Conservation (phyloP, 2,888 invertebrate species). For the Colostygia pectinataria region DNA sequence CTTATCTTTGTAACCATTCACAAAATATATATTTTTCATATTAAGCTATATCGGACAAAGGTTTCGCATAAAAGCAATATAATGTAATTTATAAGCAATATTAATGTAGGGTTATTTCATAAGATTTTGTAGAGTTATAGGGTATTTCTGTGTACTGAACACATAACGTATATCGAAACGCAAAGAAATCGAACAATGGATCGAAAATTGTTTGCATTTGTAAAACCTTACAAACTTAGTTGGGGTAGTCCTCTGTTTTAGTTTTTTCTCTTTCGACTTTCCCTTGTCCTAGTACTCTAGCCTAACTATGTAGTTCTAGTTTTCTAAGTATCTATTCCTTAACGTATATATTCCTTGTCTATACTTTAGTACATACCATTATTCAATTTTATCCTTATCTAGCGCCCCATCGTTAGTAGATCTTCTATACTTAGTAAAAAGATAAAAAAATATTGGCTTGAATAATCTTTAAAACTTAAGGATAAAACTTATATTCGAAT, state of each 20-base stretch:
- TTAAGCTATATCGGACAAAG: conserved; percentile 56
- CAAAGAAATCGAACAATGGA: conserved; percentile 66
- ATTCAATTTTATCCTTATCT: conserved; percentile 43
- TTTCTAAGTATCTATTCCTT: conserved; percentile 49
- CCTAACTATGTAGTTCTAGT: conserved; percentile 43
- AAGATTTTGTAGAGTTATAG: conserved; percentile 69
- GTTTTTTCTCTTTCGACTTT: conserved; percentile 29
- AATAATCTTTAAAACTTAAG: conserved; percentile 57
- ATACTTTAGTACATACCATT: conserved; percentile 46
- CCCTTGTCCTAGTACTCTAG: conserved; percentile 41
- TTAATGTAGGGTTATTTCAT: conserved; percentile 63
- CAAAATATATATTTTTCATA: conserved; percentile 54
- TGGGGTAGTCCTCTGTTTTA: conserved; percentile 16
- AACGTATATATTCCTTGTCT: conserved; percentile 54
- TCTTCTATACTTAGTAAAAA: conserved; percentile 50
- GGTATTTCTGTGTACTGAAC: conserved; percentile 68
- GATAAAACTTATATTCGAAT: conserved; percentile 70
- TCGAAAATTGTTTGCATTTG: conserved; percentile 40
- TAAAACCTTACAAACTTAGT: conserved; percentile 22
- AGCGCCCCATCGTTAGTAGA: conserved; percentile 52
- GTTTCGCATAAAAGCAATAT: conserved; percentile 79
- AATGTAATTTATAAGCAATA: conserved; percentile 78
- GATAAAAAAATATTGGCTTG: conserved; percentile 61
- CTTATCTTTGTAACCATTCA: conserved; percentile 30
- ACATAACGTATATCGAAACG: conserved; percentile 52